Percentiles rank a stretch among this genome's conserved stretches.
Evolutionary conservation across 2,797 vertebrate species (phyloP).

Genomic region (Anguilla megastoma): DNA sequence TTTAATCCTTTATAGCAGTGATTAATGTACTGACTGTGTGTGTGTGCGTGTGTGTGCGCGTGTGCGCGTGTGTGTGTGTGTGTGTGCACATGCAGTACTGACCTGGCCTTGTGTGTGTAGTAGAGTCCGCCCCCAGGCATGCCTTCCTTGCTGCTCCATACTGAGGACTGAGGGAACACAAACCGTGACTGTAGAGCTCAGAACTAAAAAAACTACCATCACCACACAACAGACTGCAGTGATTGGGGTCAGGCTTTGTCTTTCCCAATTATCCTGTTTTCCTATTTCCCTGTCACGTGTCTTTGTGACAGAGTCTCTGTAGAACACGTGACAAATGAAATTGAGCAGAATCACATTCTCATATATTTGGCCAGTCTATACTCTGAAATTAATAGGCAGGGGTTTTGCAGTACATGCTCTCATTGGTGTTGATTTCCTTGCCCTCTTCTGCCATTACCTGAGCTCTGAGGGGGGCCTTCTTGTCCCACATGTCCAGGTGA

Average conservation of each 20-base stretch:
- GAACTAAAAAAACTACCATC: background rate
- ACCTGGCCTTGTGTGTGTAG: slow-evolving; percentile 63
- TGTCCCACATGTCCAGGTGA: slow-evolving; percentile 68
- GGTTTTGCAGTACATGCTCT: background rate
- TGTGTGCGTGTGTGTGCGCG: background rate
- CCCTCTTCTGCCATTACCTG: slow-evolving; percentile 57
- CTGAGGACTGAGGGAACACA: slow-evolving; percentile 55
- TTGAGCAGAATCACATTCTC: background rate
- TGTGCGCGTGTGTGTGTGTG: background rate
- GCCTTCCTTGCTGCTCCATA: slow-evolving; percentile 59
- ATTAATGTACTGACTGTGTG: background rate
- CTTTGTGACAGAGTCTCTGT: background rate
- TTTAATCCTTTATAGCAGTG: background rate
- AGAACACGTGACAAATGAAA: background rate
- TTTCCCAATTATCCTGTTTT: background rate
- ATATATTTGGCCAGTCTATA: background rate
- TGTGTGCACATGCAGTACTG: slow-evolving; percentile 14
- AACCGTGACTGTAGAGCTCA: background rate
- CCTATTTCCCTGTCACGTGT: background rate
- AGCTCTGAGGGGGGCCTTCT: slow-evolving; percentile 54
- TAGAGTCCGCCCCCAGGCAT: slow-evolving; percentile 57
- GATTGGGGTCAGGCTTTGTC: background rate
- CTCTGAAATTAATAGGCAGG: background rate
- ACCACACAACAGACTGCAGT: background rate
- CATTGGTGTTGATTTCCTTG: background rate